Evolutionary conservation across 2,888 invertebrate genomes (phyloP).

Genomic region (Steinernema hermaphroditum): DNA sequence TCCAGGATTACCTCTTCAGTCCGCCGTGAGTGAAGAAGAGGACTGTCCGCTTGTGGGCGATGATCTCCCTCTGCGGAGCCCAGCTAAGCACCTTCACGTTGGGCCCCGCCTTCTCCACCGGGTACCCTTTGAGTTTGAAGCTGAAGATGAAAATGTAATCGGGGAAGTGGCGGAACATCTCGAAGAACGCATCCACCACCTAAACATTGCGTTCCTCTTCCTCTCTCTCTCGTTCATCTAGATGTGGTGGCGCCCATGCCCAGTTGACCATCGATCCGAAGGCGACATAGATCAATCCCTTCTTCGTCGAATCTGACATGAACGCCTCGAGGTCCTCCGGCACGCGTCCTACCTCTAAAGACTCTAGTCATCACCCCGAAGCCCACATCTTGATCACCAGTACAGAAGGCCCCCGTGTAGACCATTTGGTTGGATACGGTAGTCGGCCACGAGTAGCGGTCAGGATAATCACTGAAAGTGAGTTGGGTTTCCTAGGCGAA

Average conservation of each 20-base stretch:
- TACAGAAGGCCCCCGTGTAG: conserved; percentile 22
- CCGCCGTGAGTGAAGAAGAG: conserved; percentile 53
- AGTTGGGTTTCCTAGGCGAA: neutral
- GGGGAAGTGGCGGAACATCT: conserved; percentile 44
- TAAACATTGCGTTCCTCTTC: neutral
- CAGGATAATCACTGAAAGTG: conserved; percentile 30
- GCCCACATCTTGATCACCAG: too few species aligned
- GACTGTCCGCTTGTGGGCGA: conserved; percentile 46
- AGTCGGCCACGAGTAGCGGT: conserved; percentile 9
- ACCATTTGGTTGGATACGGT: conserved; percentile 1
- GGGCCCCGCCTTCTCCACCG: neutral
- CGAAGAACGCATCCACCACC: conserved; percentile 42
- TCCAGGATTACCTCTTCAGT: conserved; percentile 43
- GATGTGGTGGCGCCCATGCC: conserved; percentile 45
- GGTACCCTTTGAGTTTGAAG: conserved; percentile 34
- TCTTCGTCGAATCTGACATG: conserved; percentile 46
- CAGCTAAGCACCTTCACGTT: conserved; percentile 45
- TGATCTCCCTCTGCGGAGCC: conserved; percentile 53
- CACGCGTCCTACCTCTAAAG: conserved; percentile 20
- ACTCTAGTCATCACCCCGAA: too few species aligned
- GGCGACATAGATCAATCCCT: conserved; percentile 53
- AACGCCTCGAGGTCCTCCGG: conserved; percentile 40
- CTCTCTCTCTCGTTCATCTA: neutral
- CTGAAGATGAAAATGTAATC: conserved; percentile 55
- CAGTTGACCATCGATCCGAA: conserved; percentile 52